Percentiles rank a stretch among this genome's conserved stretches.
These are phyloP conservation scores for Halichondria panicea DNA, from an alignment of 37 sponge, comb jelly and placozoan genomes.

Conservation along the genomic window DNA sequence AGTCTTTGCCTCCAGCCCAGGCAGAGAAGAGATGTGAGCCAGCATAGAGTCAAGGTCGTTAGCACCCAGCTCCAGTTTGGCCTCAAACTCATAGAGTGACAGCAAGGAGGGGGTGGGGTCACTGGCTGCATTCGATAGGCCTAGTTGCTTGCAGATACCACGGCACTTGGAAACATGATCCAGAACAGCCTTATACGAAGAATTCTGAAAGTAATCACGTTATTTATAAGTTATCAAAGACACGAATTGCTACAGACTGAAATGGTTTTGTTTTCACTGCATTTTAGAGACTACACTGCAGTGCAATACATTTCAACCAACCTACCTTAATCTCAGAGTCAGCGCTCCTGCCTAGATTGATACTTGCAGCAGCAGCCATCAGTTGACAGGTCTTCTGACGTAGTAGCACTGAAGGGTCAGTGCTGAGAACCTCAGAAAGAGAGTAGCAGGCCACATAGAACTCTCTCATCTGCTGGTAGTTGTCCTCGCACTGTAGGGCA, in stretches of 20 bases:
- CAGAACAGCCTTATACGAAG: constrained; percentile 29
- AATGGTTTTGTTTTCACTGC: not conserved
- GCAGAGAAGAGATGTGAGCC: constrained; percentile 26
- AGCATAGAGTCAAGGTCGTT: constrained; percentile 41
- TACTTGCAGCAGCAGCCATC: constrained; percentile 77
- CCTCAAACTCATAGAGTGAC: constrained; percentile 84
- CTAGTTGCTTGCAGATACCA: constrained; percentile 37
- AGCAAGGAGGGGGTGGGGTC: constrained; percentile 63
- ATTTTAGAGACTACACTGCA: not conserved
- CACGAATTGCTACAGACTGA: not conserved
- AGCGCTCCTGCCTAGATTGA: constrained; percentile 41
- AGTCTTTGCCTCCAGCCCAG: constrained; percentile 68
- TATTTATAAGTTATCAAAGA: not conserved
- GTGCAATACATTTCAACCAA: not conserved
- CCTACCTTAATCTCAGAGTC: not conserved
- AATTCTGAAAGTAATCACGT: not conserved
- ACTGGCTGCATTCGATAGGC: not conserved
- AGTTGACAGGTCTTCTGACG: constrained; percentile 78
- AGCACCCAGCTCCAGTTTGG: constrained; percentile 56
- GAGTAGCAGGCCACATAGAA: constrained; percentile 60
- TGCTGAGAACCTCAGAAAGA: constrained; percentile 19
- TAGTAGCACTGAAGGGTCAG: constrained; percentile 15
- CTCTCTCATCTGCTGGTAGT: constrained; percentile 52
- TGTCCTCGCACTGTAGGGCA: constrained; percentile 69
- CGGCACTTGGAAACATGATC: constrained; percentile 51